phyloP scores from a whole-genome alignment of 1,140 invertebrate genomes.

The Drosophila subpulchrella region DNA sequence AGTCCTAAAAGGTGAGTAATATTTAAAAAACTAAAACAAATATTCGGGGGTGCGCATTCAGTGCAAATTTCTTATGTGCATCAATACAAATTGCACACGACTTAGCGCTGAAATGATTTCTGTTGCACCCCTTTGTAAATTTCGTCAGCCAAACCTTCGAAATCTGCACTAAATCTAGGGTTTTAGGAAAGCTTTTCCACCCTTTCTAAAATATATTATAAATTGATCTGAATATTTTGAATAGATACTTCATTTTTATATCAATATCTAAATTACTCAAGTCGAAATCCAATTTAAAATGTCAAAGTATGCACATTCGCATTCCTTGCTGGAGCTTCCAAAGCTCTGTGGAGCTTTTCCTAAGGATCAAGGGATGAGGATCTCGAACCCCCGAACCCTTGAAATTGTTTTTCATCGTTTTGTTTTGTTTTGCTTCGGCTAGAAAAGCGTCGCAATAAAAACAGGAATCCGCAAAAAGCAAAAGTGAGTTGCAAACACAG shows the following conservation, averaged over 20 bases:
- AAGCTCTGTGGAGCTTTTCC: slow-evolving; percentile 19
- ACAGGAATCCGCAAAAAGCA: slow-evolving; percentile 56
- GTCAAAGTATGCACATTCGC: neutral
- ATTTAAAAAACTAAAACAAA: neutral
- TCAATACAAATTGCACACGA: too few relatives aligned
- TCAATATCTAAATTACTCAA: neutral
- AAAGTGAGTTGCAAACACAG: slow-evolving; percentile 57
- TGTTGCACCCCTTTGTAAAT: neutral
- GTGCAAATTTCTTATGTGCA: too few relatives aligned
- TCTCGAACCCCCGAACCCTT: slow-evolving; percentile 23
- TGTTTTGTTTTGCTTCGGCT: slow-evolving; percentile 41
- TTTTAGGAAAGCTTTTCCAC: neutral
- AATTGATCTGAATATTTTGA: too few relatives aligned
- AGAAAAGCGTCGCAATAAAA: slow-evolving; percentile 49
- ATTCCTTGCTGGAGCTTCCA: slow-evolving; percentile 3
- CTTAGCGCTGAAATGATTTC: too few relatives aligned
- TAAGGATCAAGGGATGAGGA: slow-evolving; percentile 37
- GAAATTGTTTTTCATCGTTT: slow-evolving; percentile 14
- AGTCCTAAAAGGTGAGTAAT: slow-evolving; percentile 14
- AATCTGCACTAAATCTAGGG: neutral
- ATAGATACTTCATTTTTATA: neutral
- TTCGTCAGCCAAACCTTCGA: neutral
- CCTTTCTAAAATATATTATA: neutral
- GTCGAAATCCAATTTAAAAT: neutral
- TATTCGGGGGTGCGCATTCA: too few relatives aligned